Evolutionary conservation across 1,140 invertebrate species (phyloP), one percentile per base, ranked within the genome.

Genomic region (Oncopodura yosiiana): DNA sequence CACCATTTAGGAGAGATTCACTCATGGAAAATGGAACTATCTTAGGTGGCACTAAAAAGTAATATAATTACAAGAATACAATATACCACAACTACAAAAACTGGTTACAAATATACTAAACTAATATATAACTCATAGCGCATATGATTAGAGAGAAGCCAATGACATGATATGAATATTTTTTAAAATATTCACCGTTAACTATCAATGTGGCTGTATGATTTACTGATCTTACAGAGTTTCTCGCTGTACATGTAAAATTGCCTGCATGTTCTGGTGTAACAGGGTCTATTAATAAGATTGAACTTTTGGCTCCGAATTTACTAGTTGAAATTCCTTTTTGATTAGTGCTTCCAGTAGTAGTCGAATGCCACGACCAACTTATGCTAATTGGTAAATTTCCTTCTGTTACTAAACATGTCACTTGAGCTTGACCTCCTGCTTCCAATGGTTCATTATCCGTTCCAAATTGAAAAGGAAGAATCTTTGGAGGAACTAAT

Each of bases 201-300:
- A 70, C 69, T 32, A 63, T 60, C 32, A 70, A 53, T 44, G 55
- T 50, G 12, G 67, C 61, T 34, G 64, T 66, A 41, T 64, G 60
- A 53, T 66, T 63, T 8, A 65, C 56, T 12, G 36, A 58, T 41
- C 67, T 68, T 37, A 65, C 65, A 11, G 58, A 75, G 73, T 60
- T 75, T 72, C 38, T 52, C 48, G 56, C 61, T 4, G 30, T 72
- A 66, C 86, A 87, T 19, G 81, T 84, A 44, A 49, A 56, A 44
- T 43, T 51, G 36, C 84, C 85, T 60, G 78, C 78, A 70, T 85
- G 81, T 55, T 77, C 74, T 51, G 81, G 79, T 66, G 77, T 78
- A 3, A 84, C 81, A 14, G 81, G 79, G 59, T 85, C 81, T 56
- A 87, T 86, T 19, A 79, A 81, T 50, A 87, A 82, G 81, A 61